phyloP scores from a whole-genome alignment of 2,797 vertebrate species.

The Onychomys torridus region DNA sequence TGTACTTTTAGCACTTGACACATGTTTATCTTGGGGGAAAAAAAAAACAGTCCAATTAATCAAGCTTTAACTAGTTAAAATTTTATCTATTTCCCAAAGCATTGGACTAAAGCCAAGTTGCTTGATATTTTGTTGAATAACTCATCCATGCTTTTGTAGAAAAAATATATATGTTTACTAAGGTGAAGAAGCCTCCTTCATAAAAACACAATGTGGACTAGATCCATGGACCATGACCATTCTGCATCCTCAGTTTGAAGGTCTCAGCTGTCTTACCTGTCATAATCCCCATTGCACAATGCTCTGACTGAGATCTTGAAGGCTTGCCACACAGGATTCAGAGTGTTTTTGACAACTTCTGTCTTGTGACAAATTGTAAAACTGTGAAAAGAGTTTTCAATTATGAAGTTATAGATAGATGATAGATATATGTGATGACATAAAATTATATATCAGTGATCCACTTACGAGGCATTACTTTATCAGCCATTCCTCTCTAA shows the following conservation, averaged over 20 bases:
- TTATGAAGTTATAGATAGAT: background rate
- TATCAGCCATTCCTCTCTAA: background rate
- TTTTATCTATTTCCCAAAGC: background rate
- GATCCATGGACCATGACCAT: background rate
- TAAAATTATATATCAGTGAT: background rate
- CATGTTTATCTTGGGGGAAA: background rate
- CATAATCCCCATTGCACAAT: constrained; percentile 97
- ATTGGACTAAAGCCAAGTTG: background rate
- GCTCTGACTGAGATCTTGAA: constrained; percentile 98
- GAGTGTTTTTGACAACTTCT: constrained; percentile 97
- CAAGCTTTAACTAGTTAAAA: constrained; percentile 3
- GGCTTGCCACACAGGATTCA: constrained; percentile 97
- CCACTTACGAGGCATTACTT: background rate
- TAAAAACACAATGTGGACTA: background rate
- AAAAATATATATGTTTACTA: background rate
- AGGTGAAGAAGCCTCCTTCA: background rate
- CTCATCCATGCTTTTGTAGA: background rate
- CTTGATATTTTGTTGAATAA: constrained; percentile 1
- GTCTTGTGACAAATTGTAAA: constrained; percentile 99
- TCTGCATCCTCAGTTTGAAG: background rate
- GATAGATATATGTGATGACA: background rate
- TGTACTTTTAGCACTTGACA: background rate
- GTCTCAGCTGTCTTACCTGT: constrained; percentile 89
- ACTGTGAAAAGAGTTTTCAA: constrained; percentile 46
- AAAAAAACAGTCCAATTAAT: background rate